These are phyloP conservation scores for Trilocha varians DNA, from an alignment of 2,888 invertebrate genomes.

Conservation along the genomic window DNA sequence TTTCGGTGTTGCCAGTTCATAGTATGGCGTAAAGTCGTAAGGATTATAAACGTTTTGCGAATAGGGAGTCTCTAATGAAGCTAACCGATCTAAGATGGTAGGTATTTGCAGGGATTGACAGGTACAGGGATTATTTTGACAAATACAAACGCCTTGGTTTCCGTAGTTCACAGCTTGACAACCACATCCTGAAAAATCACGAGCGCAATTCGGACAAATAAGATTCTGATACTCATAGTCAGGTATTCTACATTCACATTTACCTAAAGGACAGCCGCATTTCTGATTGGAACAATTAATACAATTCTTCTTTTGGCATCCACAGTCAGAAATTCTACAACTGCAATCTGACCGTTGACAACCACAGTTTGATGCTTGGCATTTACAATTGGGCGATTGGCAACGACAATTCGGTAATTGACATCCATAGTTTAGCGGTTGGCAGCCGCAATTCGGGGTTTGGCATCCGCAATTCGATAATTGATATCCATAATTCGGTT, in stretches of 20 bases:
- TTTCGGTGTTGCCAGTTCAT: neutral
- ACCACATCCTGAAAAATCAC: neutral
- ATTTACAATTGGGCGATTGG: neutral
- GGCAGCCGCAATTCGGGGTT: constrained; percentile 11
- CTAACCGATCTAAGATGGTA: neutral
- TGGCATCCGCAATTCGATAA: neutral
- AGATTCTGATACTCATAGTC: constrained; percentile 7
- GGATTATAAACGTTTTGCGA: neutral
- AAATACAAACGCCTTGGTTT: neutral
- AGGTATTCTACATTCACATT: constrained; percentile 9
- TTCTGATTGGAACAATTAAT: neutral
- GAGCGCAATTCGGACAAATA: constrained; percentile 3
- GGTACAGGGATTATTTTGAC: neutral
- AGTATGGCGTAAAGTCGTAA: neutral
- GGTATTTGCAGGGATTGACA: neutral
- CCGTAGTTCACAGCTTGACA: constrained; percentile 1
- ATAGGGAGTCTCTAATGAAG: neutral
- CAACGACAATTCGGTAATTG: neutral
- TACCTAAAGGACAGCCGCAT: neutral
- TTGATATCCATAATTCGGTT: neutral
- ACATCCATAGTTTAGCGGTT: constrained; percentile 7
- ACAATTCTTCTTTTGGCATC: neutral
- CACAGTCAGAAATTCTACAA: neutral
- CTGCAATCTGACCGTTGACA: no score
- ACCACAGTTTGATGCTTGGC: neutral